phyloP scores from a whole-genome alignment of 2,797 vertebrate species.

The Naso thynnoides region DNA sequence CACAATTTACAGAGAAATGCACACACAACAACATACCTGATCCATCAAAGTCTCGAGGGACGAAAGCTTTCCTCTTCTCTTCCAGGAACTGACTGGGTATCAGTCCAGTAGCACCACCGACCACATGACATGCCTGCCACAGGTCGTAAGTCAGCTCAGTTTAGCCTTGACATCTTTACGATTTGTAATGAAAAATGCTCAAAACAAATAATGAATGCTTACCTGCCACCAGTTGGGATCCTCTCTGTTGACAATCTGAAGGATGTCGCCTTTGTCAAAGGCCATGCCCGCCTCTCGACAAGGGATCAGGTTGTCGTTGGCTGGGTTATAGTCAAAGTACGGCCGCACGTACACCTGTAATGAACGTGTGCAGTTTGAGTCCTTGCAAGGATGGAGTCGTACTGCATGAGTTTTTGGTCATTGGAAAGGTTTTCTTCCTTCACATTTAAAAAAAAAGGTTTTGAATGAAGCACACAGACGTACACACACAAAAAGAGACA shows the following conservation, averaged over 20 bases:
- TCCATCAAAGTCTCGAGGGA: conserved; percentile 94
- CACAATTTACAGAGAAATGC: background rate
- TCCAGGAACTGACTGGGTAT: conserved; percentile 99
- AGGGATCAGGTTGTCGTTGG: conserved; percentile 95
- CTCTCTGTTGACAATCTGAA: conserved; percentile 98
- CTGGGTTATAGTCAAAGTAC: conserved; percentile 97
- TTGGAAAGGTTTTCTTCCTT: background rate
- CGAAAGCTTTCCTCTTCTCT: conserved; percentile 99
- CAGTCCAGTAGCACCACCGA: conserved; percentile 93
- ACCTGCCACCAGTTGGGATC: conserved; percentile 99
- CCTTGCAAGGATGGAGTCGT: background rate
- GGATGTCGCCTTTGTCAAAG: conserved; percentile 94
- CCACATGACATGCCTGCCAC: conserved; percentile 92
- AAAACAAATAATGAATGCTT: conserved; percentile 27
- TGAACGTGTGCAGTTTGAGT: background rate
- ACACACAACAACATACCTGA: conserved; percentile 82
- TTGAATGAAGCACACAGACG: background rate
- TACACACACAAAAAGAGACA: background rate
- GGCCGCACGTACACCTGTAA: conserved; percentile 95
- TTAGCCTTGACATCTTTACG: background rate
- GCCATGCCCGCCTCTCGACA: conserved; percentile 96
- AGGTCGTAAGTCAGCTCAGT: conserved; percentile 11
- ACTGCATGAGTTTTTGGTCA: background rate
- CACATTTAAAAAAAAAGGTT: background rate
- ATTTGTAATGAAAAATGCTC: background rate